Conservation (phyloP, 2,888 invertebrate genomes). For the Pheosia gnoma region DNA sequence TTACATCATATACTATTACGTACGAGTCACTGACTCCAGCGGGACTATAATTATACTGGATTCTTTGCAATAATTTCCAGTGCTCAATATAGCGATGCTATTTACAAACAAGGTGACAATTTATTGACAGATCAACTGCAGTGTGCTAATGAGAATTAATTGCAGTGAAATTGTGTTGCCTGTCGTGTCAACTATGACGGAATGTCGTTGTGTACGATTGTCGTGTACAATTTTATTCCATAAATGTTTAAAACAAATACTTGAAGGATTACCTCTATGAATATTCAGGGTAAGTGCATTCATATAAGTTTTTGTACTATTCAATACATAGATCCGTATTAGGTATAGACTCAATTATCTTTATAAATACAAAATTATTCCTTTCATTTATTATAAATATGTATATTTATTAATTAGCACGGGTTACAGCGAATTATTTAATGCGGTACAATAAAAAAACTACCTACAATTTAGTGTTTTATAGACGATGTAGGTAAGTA, state of each 20-base stretch:
- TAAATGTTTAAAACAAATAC: background rate
- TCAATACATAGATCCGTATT: too few species aligned
- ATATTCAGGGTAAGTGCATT: too few species aligned
- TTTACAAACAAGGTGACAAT: slow-evolving; percentile 72
- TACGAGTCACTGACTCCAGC: slow-evolving; percentile 63
- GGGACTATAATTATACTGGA: slow-evolving; percentile 55
- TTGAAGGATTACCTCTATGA: too few species aligned
- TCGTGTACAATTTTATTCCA: background rate
- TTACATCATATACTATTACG: slow-evolving; percentile 28
- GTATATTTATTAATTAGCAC: too few species aligned
- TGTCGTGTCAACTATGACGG: slow-evolving; percentile 28
- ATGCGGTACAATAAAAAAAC: too few species aligned
- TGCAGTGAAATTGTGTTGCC: slow-evolving; percentile 62
- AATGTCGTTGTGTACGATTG: slow-evolving; percentile 13
- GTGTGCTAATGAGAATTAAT: slow-evolving; percentile 71
- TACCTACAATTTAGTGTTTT: too few species aligned
- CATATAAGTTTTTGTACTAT: too few species aligned
- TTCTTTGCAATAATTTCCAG: slow-evolving; percentile 43
- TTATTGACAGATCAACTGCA: slow-evolving; percentile 63
- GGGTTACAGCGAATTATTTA: too few species aligned
- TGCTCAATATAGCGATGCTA: slow-evolving; percentile 61
- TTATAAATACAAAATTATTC: too few species aligned
- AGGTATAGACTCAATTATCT: too few species aligned
- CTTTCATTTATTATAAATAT: too few species aligned
- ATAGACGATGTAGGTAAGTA: too few species aligned